Conservation (phyloP, 2,888 invertebrate genomes). For the Cryptophagus acutangulus region DNA sequence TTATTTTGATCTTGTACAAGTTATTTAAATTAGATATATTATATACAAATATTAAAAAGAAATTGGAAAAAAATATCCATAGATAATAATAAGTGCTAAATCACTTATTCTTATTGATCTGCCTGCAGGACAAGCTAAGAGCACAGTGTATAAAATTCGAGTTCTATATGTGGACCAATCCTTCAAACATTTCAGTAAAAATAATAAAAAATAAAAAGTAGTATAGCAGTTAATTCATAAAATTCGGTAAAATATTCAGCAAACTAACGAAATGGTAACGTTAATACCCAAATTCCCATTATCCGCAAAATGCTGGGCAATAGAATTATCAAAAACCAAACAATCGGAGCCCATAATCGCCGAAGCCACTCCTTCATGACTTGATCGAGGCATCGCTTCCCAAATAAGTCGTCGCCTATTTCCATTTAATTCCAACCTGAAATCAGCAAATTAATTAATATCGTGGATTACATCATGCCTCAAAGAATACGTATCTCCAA, state of each 20-base stretch:
- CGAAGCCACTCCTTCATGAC: slow-evolving; percentile 97
- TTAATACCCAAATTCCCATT: slow-evolving; percentile 99
- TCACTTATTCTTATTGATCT: no score
- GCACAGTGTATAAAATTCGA: no score
- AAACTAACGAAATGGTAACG: slow-evolving; percentile 95
- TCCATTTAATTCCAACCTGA: slow-evolving; percentile 90
- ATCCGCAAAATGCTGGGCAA: slow-evolving; percentile 97
- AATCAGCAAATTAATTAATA: background rate
- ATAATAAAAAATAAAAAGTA: background rate
- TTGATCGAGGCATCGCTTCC: slow-evolving; percentile 98
- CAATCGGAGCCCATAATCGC: slow-evolving; percentile 98
- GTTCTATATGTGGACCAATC: no score
- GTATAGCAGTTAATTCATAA: no score
- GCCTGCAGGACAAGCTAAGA: no score
- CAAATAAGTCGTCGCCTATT: slow-evolving; percentile 92
- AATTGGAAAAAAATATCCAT: no score
- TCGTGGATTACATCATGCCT: no score
- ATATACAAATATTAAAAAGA: no score
- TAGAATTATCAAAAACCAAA: slow-evolving; percentile 96
- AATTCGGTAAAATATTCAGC: slow-evolving; percentile 31
- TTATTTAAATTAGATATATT: no score
- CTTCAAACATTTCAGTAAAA: background rate
- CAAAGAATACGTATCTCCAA: no score
- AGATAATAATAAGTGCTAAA: no score
- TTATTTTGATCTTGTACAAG: no score